Evolutionary conservation across 2,113 vertebrate genomes (phyloP), one percentile per base, ranked within the genome.

Genomic region (Vulpes vulpes): DNA sequence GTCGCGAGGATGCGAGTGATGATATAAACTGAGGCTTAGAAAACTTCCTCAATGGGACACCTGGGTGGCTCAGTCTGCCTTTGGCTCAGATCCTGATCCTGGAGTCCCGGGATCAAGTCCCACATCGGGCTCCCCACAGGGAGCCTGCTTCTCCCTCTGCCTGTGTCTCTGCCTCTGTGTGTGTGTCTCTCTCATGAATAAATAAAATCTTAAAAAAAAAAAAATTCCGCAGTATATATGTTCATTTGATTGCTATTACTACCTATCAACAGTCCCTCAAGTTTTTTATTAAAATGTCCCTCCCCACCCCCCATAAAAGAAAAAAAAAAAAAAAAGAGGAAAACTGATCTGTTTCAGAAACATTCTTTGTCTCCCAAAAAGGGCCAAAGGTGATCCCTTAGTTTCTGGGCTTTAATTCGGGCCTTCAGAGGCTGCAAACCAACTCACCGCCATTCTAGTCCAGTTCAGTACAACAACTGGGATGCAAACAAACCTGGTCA

Each of bases 311-410:
- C 38, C 5, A n/a, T 49, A n/a, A 27, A 8, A 32, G 81, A 14
- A 80, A 10, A 91, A 14, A 35, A 35, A 80, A 10, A 20, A n/a
- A 79, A 20, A 67, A 17, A 55, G 57, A 79, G 38, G 35, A 11
- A 43, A 51, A 80, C 11, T 38, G 20, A 32, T 85, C 43, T 91
- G 19, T 89, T 85, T 19, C 62, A 71, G 78, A 93, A 96, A 35
- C 4, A 5, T 1, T 65, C 27, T 20, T 69, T 49, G 8, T 30
- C 20, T 43, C 59, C 11, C 1, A 0, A 20, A 62, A 0, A 5
- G 78, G 38, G 25, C 20, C 30, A 60, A 14, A 49, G 0, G 5
- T 25, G 43, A 11, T 22, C 91, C 30, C 25, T 53, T 22, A 73
- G 49, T 51, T 67, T 71, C 80, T 65, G 2, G 27, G 14, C 4